phyloP scores from a whole-genome alignment of 2,888 invertebrate species.

The Andrena camellia region DNA sequence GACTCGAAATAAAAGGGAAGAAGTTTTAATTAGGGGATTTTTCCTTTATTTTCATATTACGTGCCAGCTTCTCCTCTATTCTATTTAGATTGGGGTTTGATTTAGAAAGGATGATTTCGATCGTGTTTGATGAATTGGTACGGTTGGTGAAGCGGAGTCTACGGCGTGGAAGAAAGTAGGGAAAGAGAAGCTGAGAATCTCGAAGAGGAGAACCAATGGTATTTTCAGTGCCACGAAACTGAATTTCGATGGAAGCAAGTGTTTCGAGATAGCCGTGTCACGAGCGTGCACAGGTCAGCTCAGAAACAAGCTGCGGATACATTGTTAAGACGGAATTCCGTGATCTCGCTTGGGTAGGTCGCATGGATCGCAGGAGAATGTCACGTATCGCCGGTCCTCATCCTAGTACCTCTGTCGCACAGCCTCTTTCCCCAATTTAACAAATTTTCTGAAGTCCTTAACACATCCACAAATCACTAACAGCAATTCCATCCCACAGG shows the following conservation, averaged over 20 bases:
- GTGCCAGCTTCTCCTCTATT: no score
- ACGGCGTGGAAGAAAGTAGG: not conserved
- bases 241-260: conserved; percentile 22
- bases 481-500: no score
- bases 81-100: no score
- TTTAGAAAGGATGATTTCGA: no score
- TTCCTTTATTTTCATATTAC: no score
- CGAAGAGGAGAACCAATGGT: not conserved
- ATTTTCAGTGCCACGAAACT: conserved; percentile 17
- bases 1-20: no score
- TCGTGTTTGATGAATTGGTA: no score
- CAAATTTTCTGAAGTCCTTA: no score
- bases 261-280: conserved; percentile 14
- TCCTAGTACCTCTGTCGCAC: not conserved
- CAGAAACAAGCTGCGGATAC: conserved; percentile 19
- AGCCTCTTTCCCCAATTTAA: no score
- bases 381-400: conserved; percentile 7
- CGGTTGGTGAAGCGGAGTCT: no score
- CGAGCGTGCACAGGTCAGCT: conserved; percentile 16
- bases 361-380: not conserved
- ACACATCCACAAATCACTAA: no score
- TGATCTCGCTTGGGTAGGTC: conserved; percentile 21
- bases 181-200: not conserved
- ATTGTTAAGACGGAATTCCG: conserved; percentile 38
- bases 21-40: no score